phyloP scores from a whole-genome alignment of 2,888 invertebrate genomes.

The Orchesella flavescens region DNA sequence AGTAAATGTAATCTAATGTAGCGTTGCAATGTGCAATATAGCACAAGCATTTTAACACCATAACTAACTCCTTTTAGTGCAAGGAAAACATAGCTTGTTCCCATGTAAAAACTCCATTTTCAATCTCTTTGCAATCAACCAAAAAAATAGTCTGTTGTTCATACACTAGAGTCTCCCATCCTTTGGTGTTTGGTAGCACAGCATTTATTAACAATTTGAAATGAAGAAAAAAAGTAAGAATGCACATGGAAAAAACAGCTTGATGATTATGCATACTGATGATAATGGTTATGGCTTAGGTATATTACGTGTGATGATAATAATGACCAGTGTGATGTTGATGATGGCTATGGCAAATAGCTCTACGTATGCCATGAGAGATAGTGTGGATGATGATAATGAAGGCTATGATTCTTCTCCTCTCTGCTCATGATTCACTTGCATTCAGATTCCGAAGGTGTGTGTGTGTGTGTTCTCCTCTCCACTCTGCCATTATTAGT shows the following conservation, averaged over 20 bases:
- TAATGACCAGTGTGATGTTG: conserved; percentile 53
- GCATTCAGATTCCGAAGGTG: conserved; percentile 37
- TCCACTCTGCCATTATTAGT: conserved; percentile 34
- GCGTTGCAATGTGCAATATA: conserved; percentile 2
- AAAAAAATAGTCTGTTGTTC: not conserved
- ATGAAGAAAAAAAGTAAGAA: conserved; percentile 20
- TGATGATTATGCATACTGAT: conserved; percentile 58
- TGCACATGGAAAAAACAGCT: conserved; percentile 40
- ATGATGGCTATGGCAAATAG: conserved; percentile 46
- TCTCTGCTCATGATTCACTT: not conserved
- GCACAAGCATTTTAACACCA: not conserved
- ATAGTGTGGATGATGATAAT: conserved; percentile 42
- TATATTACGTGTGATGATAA: conserved; percentile 57
- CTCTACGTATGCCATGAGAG: conserved; percentile 22
- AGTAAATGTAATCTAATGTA: not conserved
- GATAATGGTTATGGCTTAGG: conserved; percentile 56
- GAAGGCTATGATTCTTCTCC: conserved; percentile 38
- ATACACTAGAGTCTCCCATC: not conserved
- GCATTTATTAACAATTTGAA: conserved; percentile 16
- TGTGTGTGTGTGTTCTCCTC: conserved; percentile 22
- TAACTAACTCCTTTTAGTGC: not conserved
- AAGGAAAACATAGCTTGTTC: not conserved
- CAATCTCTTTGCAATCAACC: not conserved
- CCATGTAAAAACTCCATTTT: too few species aligned
- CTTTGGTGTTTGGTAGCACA: too few species aligned